A percentile compares a stretch with the other conserved stretches of the same genome.
Conservation (phyloP, 2,888 invertebrate species). For the Monopis laevigella region DNA sequence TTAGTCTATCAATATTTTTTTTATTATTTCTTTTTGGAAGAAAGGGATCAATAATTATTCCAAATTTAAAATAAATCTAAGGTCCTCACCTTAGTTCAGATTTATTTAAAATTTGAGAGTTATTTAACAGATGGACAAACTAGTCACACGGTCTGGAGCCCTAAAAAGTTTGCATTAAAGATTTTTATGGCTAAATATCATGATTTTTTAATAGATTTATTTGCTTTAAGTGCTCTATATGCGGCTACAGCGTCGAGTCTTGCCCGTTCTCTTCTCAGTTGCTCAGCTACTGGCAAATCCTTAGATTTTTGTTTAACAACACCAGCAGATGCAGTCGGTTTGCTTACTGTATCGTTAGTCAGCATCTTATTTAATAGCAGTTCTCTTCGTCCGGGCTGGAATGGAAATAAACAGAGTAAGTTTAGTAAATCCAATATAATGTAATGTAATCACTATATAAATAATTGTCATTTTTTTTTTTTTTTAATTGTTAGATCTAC, state of each 20-base stretch:
- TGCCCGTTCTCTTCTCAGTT: constrained; percentile 25
- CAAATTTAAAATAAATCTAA: too few relatives aligned
- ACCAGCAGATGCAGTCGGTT: neutral
- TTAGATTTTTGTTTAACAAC: constrained; percentile 2
- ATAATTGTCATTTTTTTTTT: too few relatives aligned
- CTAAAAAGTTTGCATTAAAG: neutral
- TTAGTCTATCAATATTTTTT: too few relatives aligned
- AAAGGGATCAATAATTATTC: too few relatives aligned
- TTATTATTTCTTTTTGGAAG: too few relatives aligned
- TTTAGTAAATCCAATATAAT: too few relatives aligned
- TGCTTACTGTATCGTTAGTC: neutral
- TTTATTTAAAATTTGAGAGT: too few relatives aligned
- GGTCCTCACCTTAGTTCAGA: too few relatives aligned
- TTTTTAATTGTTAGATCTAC: too few relatives aligned
- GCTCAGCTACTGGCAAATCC: constrained; percentile 14
- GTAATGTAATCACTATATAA: too few relatives aligned
- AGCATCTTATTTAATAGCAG: constrained; percentile 69
- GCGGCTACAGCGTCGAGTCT: constrained; percentile 36
- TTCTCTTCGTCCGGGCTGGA: constrained; percentile 71
- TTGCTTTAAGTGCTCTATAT: constrained; percentile 33
- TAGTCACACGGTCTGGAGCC: too few relatives aligned
- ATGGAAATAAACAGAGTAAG: constrained; percentile 21
- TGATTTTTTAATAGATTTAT: neutral
- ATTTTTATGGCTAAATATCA: neutral
- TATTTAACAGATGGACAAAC: too few relatives aligned